phyloP scores from a whole-genome alignment of 2,888 invertebrate genomes.

The Macaria notata region DNA sequence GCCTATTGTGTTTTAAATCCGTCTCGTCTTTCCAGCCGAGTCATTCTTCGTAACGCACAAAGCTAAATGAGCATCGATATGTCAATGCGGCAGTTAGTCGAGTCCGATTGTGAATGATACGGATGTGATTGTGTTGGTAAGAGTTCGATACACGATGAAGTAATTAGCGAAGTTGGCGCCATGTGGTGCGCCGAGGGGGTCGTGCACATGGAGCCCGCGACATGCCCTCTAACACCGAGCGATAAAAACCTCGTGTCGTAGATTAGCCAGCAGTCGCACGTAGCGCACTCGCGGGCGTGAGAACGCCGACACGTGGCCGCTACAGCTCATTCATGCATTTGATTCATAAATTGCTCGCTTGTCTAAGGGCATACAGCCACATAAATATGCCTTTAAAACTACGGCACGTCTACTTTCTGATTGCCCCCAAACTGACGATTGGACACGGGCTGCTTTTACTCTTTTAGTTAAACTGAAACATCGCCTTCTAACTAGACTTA shows the following conservation, averaged over 20 bases:
- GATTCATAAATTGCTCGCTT: constrained; percentile 73
- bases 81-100: constrained; percentile 17
- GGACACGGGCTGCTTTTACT: constrained; percentile 11
- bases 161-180: constrained; percentile 74
- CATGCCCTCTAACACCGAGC: constrained; percentile 57
- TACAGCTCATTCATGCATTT: constrained; percentile 77
- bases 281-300: constrained; percentile 58
- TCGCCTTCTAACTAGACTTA: too few relatives aligned
- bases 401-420: constrained; percentile 8
- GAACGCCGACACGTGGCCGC: constrained; percentile 75
- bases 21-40: constrained; percentile 40
- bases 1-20: constrained; percentile 61
- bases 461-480: constrained; percentile 2
- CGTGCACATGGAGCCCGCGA: constrained; percentile 77
- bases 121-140: constrained; percentile 15
- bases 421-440: constrained; percentile 12
- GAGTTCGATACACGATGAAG: constrained; percentile 54
- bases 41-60: constrained; percentile 30
- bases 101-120: background rate
- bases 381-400: constrained; percentile 29
- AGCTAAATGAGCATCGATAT: constrained; percentile 38
- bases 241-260: constrained; percentile 65
- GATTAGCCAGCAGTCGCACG: constrained; percentile 19
- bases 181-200: constrained; percentile 72
- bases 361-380: constrained; percentile 46